Conservation (phyloP, 2,888 invertebrate species). For the Noctua comes region DNA sequence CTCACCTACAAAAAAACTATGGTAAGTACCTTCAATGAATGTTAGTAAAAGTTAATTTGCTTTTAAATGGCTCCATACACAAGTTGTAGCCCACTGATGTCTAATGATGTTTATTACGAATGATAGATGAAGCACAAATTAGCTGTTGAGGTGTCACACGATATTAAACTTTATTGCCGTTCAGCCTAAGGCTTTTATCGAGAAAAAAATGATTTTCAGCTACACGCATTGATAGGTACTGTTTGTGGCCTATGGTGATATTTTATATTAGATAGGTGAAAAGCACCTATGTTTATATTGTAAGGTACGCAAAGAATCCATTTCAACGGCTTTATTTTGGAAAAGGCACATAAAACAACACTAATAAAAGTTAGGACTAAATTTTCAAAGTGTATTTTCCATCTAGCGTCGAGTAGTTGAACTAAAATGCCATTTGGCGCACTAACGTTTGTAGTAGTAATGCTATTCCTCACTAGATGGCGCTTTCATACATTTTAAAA, state of each 20-base stretch:
- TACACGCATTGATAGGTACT: too few species aligned
- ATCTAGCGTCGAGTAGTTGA: slow-evolving; percentile 68
- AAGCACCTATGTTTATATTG: neutral
- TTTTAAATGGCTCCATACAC: slow-evolving; percentile 73
- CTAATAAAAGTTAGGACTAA: neutral
- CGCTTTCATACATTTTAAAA: neutral
- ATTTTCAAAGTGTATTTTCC: slow-evolving; percentile 28
- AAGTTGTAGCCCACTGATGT: slow-evolving; percentile 70
- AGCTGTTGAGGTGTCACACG: slow-evolving; percentile 35
- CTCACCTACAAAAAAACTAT: slow-evolving; percentile 14
- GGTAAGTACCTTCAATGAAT: slow-evolving; percentile 27
- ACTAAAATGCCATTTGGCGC: slow-evolving; percentile 14
- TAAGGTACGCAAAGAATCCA: neutral
- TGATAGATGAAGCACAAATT: slow-evolving; percentile 81
- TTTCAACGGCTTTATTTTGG: neutral
- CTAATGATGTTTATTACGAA: slow-evolving; percentile 78
- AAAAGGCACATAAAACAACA: neutral
- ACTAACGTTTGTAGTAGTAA: neutral
- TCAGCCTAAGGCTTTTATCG: neutral
- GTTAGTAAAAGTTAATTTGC: slow-evolving; percentile 69
- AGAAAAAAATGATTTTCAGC: neutral
- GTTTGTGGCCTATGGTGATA: neutral
- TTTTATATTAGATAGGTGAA: neutral
- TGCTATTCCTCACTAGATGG: slow-evolving; percentile 56
- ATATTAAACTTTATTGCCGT: slow-evolving; percentile 35